These are phyloP conservation scores for Trichomalopsis sarcophagae DNA, from an alignment of 1,140 invertebrate species.

Conservation along the genomic window DNA sequence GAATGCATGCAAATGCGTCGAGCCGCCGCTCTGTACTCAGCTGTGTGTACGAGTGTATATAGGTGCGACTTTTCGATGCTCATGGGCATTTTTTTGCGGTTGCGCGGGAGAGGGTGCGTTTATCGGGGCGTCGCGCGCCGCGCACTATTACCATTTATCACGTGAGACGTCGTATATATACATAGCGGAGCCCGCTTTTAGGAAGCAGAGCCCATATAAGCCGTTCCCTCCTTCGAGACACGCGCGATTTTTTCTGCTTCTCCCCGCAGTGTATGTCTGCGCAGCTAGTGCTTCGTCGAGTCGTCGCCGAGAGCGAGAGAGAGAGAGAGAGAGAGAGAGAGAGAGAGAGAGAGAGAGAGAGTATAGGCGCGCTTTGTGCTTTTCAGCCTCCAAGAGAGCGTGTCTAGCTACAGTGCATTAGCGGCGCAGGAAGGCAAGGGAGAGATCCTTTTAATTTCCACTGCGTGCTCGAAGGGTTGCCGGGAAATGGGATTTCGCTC, in stretches of 20 bases:
- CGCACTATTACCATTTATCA: conserved; percentile 68
- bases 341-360: background rate
- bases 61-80: conserved; percentile 11
- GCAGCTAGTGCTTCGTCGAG: background rate
- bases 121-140: conserved; percentile 59
- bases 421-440: background rate
- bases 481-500: conserved; percentile 23
- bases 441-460: conserved; percentile 31
- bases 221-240: conserved; percentile 5
- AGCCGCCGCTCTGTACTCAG: background rate
- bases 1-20: conserved; percentile 19
- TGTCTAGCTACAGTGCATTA: conserved; percentile 8
- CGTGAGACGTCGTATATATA: conserved; percentile 40
- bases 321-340: background rate
- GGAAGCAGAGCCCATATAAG: conserved; percentile 57
- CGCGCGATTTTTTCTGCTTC: background rate
- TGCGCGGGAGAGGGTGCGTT: conserved; percentile 52
- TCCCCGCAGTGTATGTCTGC: background rate
- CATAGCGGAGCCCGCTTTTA: conserved; percentile 57
- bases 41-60: background rate
- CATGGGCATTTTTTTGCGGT: conserved; percentile 50
- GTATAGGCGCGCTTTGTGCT: background rate
- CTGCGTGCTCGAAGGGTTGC: conserved; percentile 23
- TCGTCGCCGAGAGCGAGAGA: background rate
- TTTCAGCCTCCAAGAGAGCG: background rate